A percentile compares a stretch with the other conserved stretches of the same genome.
Conservation (phyloP, 2,113 vertebrate species). For the Plecturocebus donacophilus region DNA sequence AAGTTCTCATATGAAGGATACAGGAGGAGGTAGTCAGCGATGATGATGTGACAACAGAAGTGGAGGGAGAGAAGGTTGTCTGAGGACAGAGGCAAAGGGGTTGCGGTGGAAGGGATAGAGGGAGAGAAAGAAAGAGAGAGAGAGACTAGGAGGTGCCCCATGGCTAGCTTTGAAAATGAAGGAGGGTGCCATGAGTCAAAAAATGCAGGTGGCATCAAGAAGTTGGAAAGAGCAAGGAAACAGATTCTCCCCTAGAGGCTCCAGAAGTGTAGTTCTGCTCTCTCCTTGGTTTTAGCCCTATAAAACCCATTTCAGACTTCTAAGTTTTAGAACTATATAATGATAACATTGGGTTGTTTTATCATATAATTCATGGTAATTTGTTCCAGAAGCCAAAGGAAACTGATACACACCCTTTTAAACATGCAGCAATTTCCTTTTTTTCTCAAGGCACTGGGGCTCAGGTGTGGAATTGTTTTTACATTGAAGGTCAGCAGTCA, state of each 20-base stretch:
- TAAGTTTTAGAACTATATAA: background rate
- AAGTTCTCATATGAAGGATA: background rate
- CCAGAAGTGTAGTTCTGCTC: background rate
- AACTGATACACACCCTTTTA: background rate
- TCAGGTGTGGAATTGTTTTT: background rate
- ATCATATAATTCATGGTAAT: background rate
- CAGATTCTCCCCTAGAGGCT: background rate
- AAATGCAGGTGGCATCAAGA: background rate
- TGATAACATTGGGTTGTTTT: background rate
- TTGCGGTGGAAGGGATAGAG: too few relatives aligned
- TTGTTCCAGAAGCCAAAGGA: background rate
- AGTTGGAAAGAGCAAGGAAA: background rate
- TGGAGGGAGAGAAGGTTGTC: background rate
- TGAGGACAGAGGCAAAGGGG: background rate
- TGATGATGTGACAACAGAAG: accelerated
- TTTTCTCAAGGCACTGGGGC: background rate
- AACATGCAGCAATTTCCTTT: background rate
- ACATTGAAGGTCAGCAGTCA: background rate
- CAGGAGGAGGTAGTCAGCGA: background rate
- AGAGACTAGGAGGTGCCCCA: background rate
- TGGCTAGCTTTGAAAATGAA: background rate
- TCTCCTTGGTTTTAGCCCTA: background rate
- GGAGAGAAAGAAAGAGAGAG: background rate
- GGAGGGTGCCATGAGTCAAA: background rate
- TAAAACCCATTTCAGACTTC: background rate